Evolutionary conservation across 53 echinoderm and acorn worm species (phyloP).

Genomic region (Mesocentrotus franciscanus): DNA sequence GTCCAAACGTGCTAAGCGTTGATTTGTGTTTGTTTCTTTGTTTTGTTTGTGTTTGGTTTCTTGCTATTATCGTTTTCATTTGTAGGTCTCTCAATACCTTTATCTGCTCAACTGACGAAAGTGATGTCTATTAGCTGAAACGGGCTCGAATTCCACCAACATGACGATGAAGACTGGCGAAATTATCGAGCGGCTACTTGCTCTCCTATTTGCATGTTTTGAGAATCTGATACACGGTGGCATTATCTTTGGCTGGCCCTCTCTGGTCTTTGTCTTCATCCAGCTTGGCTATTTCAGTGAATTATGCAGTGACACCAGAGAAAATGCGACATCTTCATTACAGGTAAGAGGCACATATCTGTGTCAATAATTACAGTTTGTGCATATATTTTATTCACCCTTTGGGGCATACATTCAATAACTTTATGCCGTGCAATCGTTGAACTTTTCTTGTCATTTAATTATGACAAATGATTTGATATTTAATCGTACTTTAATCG

Average conservation of each 20-base stretch:
- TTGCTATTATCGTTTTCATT: too few relatives aligned
- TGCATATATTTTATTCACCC: too few relatives aligned
- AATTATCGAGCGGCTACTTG: background rate
- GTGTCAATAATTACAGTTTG: too few relatives aligned
- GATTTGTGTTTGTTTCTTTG: too few relatives aligned
- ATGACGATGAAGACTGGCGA: background rate
- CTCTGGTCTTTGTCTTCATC: slow-evolving; percentile 52
- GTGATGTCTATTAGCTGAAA: background rate
- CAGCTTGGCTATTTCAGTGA: slow-evolving; percentile 41
- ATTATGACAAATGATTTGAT: too few relatives aligned
- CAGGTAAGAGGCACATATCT: background rate
- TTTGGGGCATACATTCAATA: too few relatives aligned
- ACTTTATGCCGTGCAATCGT: too few relatives aligned
- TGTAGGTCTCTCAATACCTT: too few relatives aligned
- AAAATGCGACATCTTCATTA: background rate
- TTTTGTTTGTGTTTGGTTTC: too few relatives aligned
- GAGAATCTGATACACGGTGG: slow-evolving; percentile 52
- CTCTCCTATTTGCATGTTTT: background rate
- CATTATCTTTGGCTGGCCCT: slow-evolving; percentile 59
- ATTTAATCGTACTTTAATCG: too few relatives aligned
- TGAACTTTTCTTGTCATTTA: too few relatives aligned
- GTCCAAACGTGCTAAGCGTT: fast-evolving
- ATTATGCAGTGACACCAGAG: background rate
- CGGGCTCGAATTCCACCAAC: background rate
- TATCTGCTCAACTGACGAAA: background rate